These are phyloP conservation scores for Phyllotis vaccarum DNA, from an alignment of 2,797 vertebrate species.

Conservation along the genomic window DNA sequence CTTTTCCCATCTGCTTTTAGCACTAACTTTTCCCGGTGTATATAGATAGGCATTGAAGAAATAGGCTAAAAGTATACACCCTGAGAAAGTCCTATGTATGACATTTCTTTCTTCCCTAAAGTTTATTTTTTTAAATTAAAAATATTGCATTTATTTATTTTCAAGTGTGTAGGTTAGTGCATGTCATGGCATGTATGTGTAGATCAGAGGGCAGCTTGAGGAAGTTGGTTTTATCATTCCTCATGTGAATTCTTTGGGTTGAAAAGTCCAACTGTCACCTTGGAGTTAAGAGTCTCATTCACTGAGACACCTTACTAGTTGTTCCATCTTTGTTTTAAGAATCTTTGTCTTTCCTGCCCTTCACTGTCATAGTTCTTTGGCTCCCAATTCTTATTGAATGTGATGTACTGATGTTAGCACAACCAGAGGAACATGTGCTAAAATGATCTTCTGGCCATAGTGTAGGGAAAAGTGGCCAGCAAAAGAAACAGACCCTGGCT, in stretches of 20 bases:
- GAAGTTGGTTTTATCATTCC: background rate
- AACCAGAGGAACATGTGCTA: background rate
- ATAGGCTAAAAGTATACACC: background rate
- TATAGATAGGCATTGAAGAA: background rate
- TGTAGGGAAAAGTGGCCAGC: too few species aligned
- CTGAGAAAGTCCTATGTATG: background rate
- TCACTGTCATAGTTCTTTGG: background rate
- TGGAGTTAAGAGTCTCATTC: background rate
- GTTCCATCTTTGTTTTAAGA: background rate
- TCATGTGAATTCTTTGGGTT: background rate
- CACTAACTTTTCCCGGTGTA: background rate
- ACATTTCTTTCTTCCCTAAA: background rate
- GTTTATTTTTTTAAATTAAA: background rate
- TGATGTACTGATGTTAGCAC: conserved; percentile 14
- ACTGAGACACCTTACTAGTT: background rate
- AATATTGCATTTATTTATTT: background rate
- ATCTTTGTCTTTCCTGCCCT: background rate
- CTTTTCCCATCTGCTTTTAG: background rate
- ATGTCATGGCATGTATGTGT: background rate
- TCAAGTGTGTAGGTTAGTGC: too few species aligned
- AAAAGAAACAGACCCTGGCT: too few species aligned
- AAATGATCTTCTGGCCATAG: background rate
- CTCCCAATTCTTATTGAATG: background rate
- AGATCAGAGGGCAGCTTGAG: background rate
- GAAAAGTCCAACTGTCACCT: background rate